phyloP scores from a whole-genome alignment of 1,140 invertebrate species.

The Drosophila mayri region DNA sequence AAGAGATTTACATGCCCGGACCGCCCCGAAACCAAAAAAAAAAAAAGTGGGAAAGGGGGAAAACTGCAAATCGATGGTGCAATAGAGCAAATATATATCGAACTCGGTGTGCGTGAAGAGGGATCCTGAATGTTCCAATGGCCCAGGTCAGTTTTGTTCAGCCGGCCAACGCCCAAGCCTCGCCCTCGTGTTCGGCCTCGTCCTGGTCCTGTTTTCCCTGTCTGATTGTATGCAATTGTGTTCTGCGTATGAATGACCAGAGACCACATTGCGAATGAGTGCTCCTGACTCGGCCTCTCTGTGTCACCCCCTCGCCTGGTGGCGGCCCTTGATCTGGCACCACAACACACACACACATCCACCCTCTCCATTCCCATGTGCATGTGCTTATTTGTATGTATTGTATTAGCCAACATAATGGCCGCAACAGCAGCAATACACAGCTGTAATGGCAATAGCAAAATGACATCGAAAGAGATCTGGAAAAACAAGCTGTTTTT shows the following conservation, averaged over 20 bases:
- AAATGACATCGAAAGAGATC: conserved; percentile 12
- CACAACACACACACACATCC: conserved; percentile 19
- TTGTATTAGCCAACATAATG: conserved; percentile 83
- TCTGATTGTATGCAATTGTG: conserved; percentile 81
- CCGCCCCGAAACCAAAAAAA: neutral
- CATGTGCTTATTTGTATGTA: conserved; percentile 81
- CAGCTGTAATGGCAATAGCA: conserved; percentile 45
- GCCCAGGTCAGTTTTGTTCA: conserved; percentile 56
- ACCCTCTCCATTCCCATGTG: conserved; percentile 29
- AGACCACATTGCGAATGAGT: conserved; percentile 80
- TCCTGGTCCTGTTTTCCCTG: conserved; percentile 19
- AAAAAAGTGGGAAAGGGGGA: neutral
- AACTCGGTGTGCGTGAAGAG: conserved; percentile 17
- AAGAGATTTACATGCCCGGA: conserved; percentile 66
- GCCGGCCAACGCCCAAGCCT: conserved; percentile 72
- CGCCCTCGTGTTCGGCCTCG: neutral
- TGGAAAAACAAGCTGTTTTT: neutral
- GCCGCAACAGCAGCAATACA: conserved; percentile 52
- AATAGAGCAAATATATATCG: conserved; percentile 73
- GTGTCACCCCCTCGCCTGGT: conserved; percentile 1
- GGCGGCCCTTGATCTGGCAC: conserved; percentile 7
- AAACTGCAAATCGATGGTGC: conserved; percentile 62
- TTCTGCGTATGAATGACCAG: conserved; percentile 81
- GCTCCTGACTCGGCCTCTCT: conserved; percentile 62
- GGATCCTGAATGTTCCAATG: conserved; percentile 29